Evolutionary conservation across 2,888 invertebrate species (phyloP), one percentile per base, ranked within the genome.

Genomic region (Agonopterix arenella): DNA sequence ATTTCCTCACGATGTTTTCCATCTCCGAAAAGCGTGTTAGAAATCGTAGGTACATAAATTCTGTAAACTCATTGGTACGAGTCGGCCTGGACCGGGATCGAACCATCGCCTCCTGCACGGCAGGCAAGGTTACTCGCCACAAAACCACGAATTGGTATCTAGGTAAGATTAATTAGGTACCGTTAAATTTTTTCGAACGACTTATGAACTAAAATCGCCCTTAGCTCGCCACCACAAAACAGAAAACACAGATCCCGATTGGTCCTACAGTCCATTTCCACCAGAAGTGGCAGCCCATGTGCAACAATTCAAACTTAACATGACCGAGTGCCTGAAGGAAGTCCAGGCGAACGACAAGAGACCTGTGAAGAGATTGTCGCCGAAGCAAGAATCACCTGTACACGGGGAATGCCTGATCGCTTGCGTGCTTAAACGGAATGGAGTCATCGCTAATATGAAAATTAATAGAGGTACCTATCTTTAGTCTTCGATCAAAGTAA

Each of bases 261-360:
- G 84, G 98, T 79, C 90, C 90, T 93, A 86, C 61, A 75, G 62
- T 47, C 48, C 70, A 0, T 73, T 84, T 9, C 85, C 84, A 0
- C 60, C 66, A 44, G 84, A 78, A 53, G 69, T 84, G 2, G 62
- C 64, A 2, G 48, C 53, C 0, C 74, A 86, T 57, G 86, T 80
- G 0, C 58, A 64, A 0, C 70, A 79, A 41, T 89, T 89, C 57
- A 88, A 85, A 54, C 67, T 57, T 28, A 89, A 88, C 54, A 85
- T 89, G 86, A 66, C 75, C 0, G 84, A 86, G 53, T 89, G 88
- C 51, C 66, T 89, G 1, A 83, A 77, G 45, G 86, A 85, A 56
- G 85, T 86, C 0, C 83, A 85, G 47, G 62, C 64, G 0, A 73
- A 61, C 1, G 84, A 85, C 55, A 79, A 71, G 47, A 61, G 77